Percentiles rank a stretch among this genome's conserved stretches.
Conservation (phyloP, 2,797 vertebrate genomes). For the Pipistrellus pygmaeus region DNA sequence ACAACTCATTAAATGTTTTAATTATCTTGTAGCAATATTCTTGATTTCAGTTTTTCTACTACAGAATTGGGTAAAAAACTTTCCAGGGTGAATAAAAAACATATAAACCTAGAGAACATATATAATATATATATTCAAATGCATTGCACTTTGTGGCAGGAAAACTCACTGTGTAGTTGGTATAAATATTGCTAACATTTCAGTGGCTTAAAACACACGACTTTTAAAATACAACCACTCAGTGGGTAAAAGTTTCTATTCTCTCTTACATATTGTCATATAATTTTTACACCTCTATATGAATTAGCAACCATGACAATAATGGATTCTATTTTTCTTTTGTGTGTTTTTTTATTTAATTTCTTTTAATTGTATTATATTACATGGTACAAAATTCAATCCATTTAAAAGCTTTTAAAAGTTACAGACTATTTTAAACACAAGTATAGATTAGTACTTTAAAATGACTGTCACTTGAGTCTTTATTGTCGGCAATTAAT, state of each 20-base stretch:
- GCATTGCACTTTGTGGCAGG: neutral
- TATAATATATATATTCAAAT: slow-evolving; percentile 1
- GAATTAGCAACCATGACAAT: neutral
- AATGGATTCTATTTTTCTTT: neutral
- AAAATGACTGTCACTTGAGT: neutral
- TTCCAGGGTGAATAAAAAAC: neutral
- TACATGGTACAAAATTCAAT: neutral
- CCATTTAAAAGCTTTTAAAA: neutral
- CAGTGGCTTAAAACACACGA: neutral
- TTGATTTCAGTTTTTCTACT: neutral
- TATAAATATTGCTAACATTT: neutral
- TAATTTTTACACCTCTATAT: neutral
- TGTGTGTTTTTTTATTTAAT: neutral
- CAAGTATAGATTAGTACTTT: neutral
- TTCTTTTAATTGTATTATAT: neutral
- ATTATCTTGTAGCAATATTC: neutral
- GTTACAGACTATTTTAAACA: neutral
- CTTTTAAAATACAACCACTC: neutral
- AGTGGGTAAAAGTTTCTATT: neutral
- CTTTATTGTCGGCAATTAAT: neutral
- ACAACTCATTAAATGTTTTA: neutral
- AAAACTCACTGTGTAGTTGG: neutral
- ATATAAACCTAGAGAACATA: neutral
- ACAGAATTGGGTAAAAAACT: neutral
- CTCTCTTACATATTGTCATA: neutral